phyloP scores from a whole-genome alignment of 2,113 vertebrate species.

The Mirounga angustirostris region DNA sequence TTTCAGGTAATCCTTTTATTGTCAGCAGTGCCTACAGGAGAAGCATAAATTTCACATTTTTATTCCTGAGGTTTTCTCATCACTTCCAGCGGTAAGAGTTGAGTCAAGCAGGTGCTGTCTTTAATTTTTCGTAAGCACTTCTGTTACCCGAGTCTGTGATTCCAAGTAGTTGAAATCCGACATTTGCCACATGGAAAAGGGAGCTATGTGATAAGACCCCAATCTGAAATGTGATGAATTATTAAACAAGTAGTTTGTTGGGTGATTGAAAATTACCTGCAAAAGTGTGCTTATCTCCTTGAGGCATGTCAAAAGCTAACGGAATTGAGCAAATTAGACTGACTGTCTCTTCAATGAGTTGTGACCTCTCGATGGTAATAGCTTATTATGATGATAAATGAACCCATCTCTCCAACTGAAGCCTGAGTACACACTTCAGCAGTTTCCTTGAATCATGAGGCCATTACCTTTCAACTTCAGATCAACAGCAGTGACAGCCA shows the following conservation, averaged over 20 bases:
- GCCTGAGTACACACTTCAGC: conserved; percentile 88
- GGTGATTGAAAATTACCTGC: conserved; percentile 89
- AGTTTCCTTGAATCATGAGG: conserved; percentile 88
- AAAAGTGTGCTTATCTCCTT: conserved; percentile 84
- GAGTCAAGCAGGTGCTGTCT: not conserved
- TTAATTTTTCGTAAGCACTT: conserved; percentile 15
- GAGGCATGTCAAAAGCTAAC: conserved; percentile 85
- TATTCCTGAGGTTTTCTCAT: not conserved
- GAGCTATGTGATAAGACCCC: conserved; percentile 74
- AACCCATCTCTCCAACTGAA: conserved; percentile 91
- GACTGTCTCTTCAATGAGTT: conserved; percentile 91
- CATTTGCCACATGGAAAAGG: conserved; percentile 77
- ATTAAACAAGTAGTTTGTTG: conserved; percentile 87
- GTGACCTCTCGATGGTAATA: conserved; percentile 92
- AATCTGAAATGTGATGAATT: conserved; percentile 86
- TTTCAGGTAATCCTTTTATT: not conserved
- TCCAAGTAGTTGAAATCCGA: conserved; percentile 65
- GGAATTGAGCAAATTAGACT: conserved; percentile 91
- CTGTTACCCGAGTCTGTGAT: not conserved
- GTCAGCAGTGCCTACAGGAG: not conserved
- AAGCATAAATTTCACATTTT: not conserved
- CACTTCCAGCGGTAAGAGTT: not conserved
- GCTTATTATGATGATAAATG: conserved; percentile 95
- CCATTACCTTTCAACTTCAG: conserved; percentile 89
- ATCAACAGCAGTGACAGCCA: conserved; percentile 85